Evolutionary conservation across 2,797 vertebrate species (phyloP), one percentile per base, ranked within the genome.

Genomic region (Dicrostonyx torquatus): DNA sequence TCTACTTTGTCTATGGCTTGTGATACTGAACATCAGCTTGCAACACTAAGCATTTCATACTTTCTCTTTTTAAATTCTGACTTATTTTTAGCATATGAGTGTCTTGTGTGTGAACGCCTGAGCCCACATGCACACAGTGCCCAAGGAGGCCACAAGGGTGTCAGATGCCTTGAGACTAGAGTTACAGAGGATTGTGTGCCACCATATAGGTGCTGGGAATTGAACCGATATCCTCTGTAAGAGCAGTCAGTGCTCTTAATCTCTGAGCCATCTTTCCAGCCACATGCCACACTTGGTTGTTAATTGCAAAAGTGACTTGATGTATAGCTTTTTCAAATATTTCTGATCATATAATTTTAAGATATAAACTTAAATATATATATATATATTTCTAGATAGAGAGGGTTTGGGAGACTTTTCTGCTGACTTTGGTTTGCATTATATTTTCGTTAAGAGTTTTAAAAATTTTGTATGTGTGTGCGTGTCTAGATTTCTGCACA

Each of bases 291-390:
- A 45, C 58, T 64, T 15, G 40, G 29, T 50, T 48, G 18, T 24
- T 14, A 29, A 75, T 82, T 84, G 29, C 50, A 88, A 94, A 89
- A 48, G 29, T 62, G 37, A 90, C 85, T 2, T 89, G n/a, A 66
- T 83, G 86, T 87, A 14, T 29, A 92, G 34, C 58, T 34, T 50
- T 90, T 87, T 89, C 86, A 89, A 82, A 91, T 87, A 76, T 77
- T 94, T 90, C 70, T 93, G 77, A 94, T 93, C 9, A 40, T 60
- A 10, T 82, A 53, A 60, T 87, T 94, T 37, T 94, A 80, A 92
- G 88, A 50, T 37, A 43, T 68, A 34, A 90, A 87, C 31, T 88
- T 82, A 75, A 93, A 37, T 55, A 66, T 87, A 24, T 45, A 37
- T 88, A 77, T 87, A 37, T 72, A 24, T 82, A 11, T 73, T 64